Conservation (phyloP, 2,888 invertebrate species). For the Drosophila gaucha region DNA sequence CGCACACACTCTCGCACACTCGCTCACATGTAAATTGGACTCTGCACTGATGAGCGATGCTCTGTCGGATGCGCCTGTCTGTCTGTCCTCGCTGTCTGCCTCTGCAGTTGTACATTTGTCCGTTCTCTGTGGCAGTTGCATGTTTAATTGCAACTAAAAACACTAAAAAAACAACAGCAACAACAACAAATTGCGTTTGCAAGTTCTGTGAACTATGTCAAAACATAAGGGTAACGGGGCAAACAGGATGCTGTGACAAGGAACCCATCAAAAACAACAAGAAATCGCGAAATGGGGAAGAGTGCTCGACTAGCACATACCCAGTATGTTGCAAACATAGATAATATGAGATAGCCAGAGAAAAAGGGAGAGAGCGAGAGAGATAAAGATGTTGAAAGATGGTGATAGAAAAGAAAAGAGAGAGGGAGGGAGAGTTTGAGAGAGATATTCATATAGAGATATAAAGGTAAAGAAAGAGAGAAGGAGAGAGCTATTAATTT, state of each 20-base stretch:
- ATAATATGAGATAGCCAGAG: too few species aligned
- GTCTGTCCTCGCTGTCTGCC: conserved; percentile 24
- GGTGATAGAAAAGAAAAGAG: too few species aligned
- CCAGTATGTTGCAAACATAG: background rate
- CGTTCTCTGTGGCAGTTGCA: conserved; percentile 63
- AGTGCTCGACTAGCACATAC: background rate
- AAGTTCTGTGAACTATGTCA: conserved; percentile 74
- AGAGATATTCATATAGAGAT: background rate
- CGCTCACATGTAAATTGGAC: conserved; percentile 63
- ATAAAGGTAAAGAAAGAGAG: background rate
- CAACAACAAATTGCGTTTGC: conserved; percentile 56
- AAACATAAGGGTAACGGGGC: conserved; percentile 34
- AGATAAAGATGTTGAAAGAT: background rate
- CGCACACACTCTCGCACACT: conserved; percentile 9
- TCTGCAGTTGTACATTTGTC: conserved; percentile 42
- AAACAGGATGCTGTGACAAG: conserved; percentile 7
- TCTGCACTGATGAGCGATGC: conserved; percentile 67
- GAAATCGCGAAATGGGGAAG: background rate
- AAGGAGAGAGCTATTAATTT: background rate
- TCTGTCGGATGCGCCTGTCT: conserved; percentile 33
- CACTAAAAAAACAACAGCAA: conserved; percentile 9
- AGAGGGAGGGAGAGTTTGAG: background rate
- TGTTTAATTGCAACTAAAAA: conserved; percentile 80
- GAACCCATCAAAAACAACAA: conserved; percentile 6
- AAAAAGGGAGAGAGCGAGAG: background rate